These are phyloP conservation scores for Alfaro cultratus DNA, from an alignment of 2,797 vertebrate genomes.

Conservation along the genomic window DNA sequence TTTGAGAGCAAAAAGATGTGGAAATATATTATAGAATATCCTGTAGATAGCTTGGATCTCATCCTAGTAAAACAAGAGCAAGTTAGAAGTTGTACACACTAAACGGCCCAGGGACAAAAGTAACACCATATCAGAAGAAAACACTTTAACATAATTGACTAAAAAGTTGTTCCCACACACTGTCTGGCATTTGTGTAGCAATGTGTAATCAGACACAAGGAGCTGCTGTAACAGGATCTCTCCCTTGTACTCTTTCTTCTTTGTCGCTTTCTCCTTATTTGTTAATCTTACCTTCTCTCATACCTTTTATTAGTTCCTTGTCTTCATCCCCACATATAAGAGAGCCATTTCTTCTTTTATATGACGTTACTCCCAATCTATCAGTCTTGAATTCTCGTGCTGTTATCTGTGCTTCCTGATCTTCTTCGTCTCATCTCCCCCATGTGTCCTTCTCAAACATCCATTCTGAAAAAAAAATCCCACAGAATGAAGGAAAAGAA, in stretches of 20 bases:
- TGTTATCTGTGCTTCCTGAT: constrained; percentile 10
- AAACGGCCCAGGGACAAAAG: background rate
- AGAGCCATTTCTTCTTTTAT: background rate
- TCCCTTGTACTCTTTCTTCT: background rate
- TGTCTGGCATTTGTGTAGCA: constrained; percentile 29
- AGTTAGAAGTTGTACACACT: background rate
- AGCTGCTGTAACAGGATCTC: constrained; percentile 41
- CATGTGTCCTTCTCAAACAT: constrained; percentile 12
- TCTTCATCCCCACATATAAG: constrained; percentile 1
- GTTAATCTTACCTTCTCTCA: background rate
- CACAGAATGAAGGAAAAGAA: constrained; percentile 66
- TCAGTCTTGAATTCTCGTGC: background rate
- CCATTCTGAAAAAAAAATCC: constrained; percentile 47
- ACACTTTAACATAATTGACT: constrained; percentile 22
- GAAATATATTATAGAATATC: constrained; percentile 45
- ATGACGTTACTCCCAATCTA: constrained; percentile 5
- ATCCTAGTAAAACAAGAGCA: constrained; percentile 1
- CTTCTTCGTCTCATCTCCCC: background rate
- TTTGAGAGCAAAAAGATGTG: constrained; percentile 41
- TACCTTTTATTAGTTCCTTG: background rate
- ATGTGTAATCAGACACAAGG: constrained; percentile 46
- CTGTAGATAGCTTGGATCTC: constrained; percentile 50
- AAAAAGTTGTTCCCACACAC: constrained; percentile 31
- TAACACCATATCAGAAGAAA: constrained; percentile 32
- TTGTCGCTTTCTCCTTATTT: constrained; percentile 11